Percentiles rank a stretch among this genome's conserved stretches.
Conservation (phyloP, 35 echinoderm and acorn worm genomes). For the Hemicentrotus pulcherrimus region DNA sequence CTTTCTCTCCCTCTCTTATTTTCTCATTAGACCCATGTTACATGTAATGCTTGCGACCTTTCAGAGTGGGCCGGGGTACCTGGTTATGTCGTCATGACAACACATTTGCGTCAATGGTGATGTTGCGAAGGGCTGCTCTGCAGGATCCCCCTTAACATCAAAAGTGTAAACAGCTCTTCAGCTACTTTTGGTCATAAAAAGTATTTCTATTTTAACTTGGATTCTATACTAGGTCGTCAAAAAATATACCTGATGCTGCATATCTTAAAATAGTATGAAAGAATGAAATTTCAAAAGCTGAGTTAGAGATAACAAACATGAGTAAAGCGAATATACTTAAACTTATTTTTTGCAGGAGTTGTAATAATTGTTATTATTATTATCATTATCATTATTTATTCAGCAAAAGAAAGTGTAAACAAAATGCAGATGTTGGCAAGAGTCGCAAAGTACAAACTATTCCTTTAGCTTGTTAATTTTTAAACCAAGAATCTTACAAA, state of each 20-base stretch:
- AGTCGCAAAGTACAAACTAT: no score
- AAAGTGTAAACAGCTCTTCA: neutral
- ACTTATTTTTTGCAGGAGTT: no score
- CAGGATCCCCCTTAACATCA: neutral
- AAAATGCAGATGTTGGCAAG: no score
- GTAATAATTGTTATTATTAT: no score
- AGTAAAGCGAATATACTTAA: no score
- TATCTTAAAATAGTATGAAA: no score
- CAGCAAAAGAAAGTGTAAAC: no score
- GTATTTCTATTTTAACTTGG: neutral
- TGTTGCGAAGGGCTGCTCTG: neutral
- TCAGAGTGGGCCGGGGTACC: neutral
- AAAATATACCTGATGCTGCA: neutral
- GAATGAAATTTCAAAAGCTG: no score
- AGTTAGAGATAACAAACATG: no score
- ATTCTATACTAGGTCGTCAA: neutral
- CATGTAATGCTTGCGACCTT: neutral
- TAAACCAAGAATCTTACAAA: no score
- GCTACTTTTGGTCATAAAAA: neutral
- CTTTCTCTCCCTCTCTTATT: neutral
- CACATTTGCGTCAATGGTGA: constrained; percentile 10
- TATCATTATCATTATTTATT: no score
- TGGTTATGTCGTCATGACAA: constrained; percentile 17
- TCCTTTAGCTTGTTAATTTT: no score
- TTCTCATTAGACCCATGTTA: constrained; percentile 12